Evolutionary conservation across 2,888 invertebrate species (phyloP), one percentile per base, ranked within the genome.

Genomic region (Phortica okadai): DNA sequence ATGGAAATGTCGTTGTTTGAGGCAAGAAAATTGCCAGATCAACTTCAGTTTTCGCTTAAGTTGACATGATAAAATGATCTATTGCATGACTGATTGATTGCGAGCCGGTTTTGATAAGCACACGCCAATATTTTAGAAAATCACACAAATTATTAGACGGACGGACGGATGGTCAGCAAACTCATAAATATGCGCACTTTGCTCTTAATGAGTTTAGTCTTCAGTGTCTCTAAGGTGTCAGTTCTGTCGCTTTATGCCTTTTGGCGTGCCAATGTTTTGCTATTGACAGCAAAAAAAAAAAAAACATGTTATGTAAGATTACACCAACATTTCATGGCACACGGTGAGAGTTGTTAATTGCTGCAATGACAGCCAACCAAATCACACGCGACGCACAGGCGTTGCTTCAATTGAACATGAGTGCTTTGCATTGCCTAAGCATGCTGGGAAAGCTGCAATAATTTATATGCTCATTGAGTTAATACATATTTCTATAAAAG

Each of bases 21-120:
- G 14, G n/a, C n/a, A 16, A 21, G 62, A 25, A 62, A 62, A 62
- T 62, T 7, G 21, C 21, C 8, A 59, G n/a, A 59, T n/a, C 16
- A 7, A 59, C 14, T n/a, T 59, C 59, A 42, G 66, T 11, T 66
- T 66, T 66, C 54, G 11, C 14, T 72, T 44, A 16, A 21, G 25
- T 72, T 72, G 69, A 72, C 54, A n/a, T 54, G 70, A 72, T 72
- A 33, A 56, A 72, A 16, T 72, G 54, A 56, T 72, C 70, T 72
- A 50, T 72, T 14, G 33, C 41, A 33, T 56, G 70, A 10, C 25
- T 72, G 70, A 72, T 72, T 25, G 70, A 72, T 72, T 33, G n/a
- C 14, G 56, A 33, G 50, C 33, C 25, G 33, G 54, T 56, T 25
- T 14, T 11, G 25, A 62, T 62, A 62, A 21, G 16, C 25, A 21